A percentile compares a stretch with the other conserved stretches of the same genome.
phyloP scores from a whole-genome alignment of 2,113 vertebrate genomes.

The Strigops habroptila region DNA sequence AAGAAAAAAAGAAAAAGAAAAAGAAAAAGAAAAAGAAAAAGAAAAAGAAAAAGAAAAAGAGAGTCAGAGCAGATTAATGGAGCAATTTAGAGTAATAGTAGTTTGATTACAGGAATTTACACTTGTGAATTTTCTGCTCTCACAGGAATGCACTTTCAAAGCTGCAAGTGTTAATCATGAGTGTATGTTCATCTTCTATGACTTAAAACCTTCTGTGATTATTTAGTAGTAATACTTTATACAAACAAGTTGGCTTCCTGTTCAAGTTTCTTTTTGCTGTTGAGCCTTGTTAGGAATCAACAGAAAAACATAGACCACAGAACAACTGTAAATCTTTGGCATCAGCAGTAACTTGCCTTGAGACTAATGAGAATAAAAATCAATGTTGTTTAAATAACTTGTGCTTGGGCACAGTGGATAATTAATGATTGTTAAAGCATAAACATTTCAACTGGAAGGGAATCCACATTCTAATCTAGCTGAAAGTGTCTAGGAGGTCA shows the following conservation, averaged over 20 bases:
- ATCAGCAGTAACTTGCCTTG: conserved; percentile 4
- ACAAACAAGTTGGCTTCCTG: not conserved
- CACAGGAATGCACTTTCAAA: not conserved
- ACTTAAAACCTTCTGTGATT: not conserved
- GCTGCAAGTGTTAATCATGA: not conserved
- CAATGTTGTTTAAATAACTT: conserved; percentile 32
- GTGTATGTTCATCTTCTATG: accelerated
- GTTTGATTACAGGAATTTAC: not conserved
- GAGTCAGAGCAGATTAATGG: not conserved
- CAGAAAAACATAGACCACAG: not conserved
- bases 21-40: too few species aligned
- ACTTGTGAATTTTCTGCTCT: not conserved
- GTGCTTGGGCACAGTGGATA: not conserved
- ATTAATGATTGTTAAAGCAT: not conserved
- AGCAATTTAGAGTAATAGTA: not conserved
- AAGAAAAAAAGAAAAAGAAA: not conserved
- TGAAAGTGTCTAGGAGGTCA: not conserved
- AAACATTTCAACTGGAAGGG: not conserved
- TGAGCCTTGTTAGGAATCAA: not conserved
- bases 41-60: not conserved
- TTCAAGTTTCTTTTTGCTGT: not conserved
- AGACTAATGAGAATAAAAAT: conserved; percentile 27
- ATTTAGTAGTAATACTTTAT: not conserved
- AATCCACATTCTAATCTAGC: not conserved
- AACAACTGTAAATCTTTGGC: not conserved